Conservation (phyloP, 2,888 invertebrate species). For the Alloplasta piceator region DNA sequence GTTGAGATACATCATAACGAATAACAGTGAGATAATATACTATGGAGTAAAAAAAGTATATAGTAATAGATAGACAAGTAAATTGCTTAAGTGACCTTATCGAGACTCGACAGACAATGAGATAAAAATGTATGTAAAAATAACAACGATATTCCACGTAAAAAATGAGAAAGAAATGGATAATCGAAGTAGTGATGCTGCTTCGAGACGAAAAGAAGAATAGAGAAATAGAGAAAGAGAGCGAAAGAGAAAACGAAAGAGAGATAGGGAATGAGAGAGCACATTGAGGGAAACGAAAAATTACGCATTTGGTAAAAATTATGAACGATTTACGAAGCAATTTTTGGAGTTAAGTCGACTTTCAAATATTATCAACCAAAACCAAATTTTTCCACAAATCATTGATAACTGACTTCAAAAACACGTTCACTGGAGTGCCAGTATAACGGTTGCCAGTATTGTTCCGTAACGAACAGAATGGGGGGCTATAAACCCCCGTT, state of each 20-base stretch:
- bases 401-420: too few species aligned
- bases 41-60: constrained; percentile 38
- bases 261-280: constrained; percentile 58
- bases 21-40: constrained; percentile 50
- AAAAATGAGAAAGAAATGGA: constrained; percentile 53
- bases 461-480: too few species aligned
- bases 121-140: constrained; percentile 9
- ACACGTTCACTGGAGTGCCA: too few species aligned
- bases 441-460: too few species aligned
- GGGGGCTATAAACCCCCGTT: too few species aligned
- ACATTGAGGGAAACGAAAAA: constrained; percentile 44
- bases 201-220: constrained; percentile 50
- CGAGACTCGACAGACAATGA: constrained; percentile 36
- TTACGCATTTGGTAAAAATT: background rate
- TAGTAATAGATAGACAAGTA: constrained; percentile 45
- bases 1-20: constrained; percentile 41
- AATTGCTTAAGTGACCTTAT: constrained; percentile 56
- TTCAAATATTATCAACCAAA: too few species aligned
- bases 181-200: constrained; percentile 45
- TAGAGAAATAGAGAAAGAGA: constrained; percentile 42
- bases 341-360: too few species aligned
- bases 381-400: too few species aligned
- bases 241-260: constrained; percentile 51
- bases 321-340: constrained; percentile 21
- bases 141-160: constrained; percentile 41